These are phyloP conservation scores for Porites divaricata DNA, from an alignment of 92 coral and sea anemone species.

Conservation along the genomic window DNA sequence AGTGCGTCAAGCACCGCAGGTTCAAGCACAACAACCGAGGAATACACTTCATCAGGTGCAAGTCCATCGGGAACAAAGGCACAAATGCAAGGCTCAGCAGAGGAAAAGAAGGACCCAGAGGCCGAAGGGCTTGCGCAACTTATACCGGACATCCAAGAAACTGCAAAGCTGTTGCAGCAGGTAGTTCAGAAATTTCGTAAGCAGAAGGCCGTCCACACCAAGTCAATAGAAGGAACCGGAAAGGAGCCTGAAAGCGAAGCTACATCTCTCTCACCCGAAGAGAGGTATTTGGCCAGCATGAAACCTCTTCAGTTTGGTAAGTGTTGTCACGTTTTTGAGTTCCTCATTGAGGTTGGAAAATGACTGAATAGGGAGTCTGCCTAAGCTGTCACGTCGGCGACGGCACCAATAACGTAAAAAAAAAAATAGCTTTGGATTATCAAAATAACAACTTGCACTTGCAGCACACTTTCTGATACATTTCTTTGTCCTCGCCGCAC, in stretches of 20 bases:
- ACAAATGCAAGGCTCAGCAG: constrained; percentile 4
- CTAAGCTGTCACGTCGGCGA: too few relatives aligned
- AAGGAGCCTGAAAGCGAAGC: constrained; percentile 28
- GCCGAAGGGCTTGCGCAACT: constrained; percentile 93
- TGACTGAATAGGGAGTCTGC: too few relatives aligned
- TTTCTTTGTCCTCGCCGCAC: too few relatives aligned
- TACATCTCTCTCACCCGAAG: constrained; percentile 71
- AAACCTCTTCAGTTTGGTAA: constrained; percentile 94
- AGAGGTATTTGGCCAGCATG: constrained; percentile 85
- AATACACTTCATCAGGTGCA: not conserved
- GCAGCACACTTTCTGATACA: too few relatives aligned
- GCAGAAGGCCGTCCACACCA: constrained; percentile 51
- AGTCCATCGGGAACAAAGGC: constrained; percentile 3
- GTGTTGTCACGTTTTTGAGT: constrained; percentile 11
- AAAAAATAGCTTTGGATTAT: too few relatives aligned
- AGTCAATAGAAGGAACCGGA: constrained; percentile 27
- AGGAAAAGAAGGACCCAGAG: constrained; percentile 81
- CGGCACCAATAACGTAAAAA: too few relatives aligned
- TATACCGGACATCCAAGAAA: constrained; percentile 95
- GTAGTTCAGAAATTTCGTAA: constrained; percentile 73
- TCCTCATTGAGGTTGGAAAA: not conserved
- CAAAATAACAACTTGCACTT: too few relatives aligned
- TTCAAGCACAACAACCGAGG: not conserved
- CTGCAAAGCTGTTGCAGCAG: constrained; percentile 82
- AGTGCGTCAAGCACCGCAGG: constrained; percentile 2